Base-by-base conservation (phyloP, 2,797 vertebrate species). In the Morelia viridis region DNA sequence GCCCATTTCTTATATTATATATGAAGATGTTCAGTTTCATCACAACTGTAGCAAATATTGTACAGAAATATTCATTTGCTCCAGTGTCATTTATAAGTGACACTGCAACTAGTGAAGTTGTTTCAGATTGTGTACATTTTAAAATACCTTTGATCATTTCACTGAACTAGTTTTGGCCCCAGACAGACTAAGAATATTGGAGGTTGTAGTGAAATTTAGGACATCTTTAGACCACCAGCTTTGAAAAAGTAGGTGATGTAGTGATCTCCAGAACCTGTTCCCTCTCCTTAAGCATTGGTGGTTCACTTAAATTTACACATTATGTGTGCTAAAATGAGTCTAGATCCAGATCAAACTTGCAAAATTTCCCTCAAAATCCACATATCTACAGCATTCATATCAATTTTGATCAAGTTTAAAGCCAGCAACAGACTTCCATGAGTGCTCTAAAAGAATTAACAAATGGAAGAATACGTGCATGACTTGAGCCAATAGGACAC, bases 21-120 rank as follows among this genome's bases (percentile, higher is more conserved):
- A 0, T 24, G 93, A 84, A 93, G 91, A 91, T 94, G 80, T 92
- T 1, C 0, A 86, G 93, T 89, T 94, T 92, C 88, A 86, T 92
- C 92, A 84, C 85, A 90, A 88, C 68, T 92, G 90, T 91, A 89
- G 68, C 93, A 92, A 93, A 83, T 95, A 64, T 88, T 91, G 92
- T 80, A 93, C 93, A 93, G 35, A 68, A 71, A 10, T 15, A 17
- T 71, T 60, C 50, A 46, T 89, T 65, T 89, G 50, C 64, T 26
- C n/a, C 58, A 56, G 26, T 85, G 62, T 58, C 62, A 11, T 71
- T 85, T 60, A 68, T 24, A 89, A 85, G 85, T 1, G 26, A 92
- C 62, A 31, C 92, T 88, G 85, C n/a, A 71, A 50, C 53, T 65
- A 83, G 50, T 64, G 85, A n/a, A 41, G 58, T 41, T 65, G 46